Evolutionary conservation across 2,888 invertebrate genomes (phyloP).

Genomic region (Rhimphoctona megacephalus): DNA sequence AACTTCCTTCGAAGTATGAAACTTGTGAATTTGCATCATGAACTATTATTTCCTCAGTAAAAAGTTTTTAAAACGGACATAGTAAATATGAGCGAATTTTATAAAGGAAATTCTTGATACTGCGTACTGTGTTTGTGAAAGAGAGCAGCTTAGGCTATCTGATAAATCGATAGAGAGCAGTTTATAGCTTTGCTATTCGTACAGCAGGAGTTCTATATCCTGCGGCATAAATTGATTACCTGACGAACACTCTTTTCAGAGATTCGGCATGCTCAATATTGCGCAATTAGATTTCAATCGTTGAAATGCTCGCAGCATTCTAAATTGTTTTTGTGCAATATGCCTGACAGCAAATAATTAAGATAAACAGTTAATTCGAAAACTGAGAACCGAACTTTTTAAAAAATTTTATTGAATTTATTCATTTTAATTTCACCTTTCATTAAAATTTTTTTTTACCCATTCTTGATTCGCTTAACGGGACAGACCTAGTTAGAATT

Average conservation of each 20-base stretch:
- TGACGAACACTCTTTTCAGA: background rate
- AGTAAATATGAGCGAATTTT: background rate
- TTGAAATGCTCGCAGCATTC: background rate
- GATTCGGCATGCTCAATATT: background rate
- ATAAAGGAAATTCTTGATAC: background rate
- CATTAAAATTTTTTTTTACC: too few relatives aligned
- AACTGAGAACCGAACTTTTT: background rate
- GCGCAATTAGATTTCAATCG: background rate
- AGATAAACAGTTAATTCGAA: background rate
- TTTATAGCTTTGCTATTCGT: slow-evolving; percentile 1
- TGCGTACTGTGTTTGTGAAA: background rate
- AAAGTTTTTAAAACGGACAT: background rate
- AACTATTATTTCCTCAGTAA: background rate
- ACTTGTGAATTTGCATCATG: background rate
- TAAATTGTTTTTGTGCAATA: too few relatives aligned
- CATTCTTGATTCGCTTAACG: too few relatives aligned
- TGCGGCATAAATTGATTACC: background rate
- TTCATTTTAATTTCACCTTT: too few relatives aligned
- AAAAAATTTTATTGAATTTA: background rate
- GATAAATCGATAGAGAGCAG: slow-evolving; percentile 2
- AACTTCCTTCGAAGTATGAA: background rate
- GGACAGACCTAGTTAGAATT: too few relatives aligned
- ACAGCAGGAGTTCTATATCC: background rate
- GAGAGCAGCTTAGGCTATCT: background rate
- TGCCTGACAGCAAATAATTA: too few relatives aligned